phyloP scores from a whole-genome alignment of 2,113 vertebrate genomes.

The Haplotaxodon microlepis region DNA sequence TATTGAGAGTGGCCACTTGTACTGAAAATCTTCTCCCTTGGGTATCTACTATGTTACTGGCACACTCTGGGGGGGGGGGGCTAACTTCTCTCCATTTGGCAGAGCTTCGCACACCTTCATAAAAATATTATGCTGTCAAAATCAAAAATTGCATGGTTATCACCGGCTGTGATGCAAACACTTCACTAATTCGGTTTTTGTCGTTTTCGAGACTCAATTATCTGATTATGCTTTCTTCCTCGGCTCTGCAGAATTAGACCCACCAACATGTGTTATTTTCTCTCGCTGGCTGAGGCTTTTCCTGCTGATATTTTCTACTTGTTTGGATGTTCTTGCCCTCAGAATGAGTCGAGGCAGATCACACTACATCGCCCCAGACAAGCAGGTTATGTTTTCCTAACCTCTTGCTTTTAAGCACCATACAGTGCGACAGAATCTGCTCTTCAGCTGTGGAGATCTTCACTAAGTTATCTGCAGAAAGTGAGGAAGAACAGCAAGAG shows the following conservation, averaged over 20 bases:
- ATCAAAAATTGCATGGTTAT: conserved; percentile 32
- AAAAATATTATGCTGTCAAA: conserved; percentile 33
- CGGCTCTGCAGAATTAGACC: background rate
- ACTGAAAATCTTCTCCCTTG: background rate
- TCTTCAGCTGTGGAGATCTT: background rate
- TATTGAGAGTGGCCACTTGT: background rate
- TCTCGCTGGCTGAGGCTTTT: background rate
- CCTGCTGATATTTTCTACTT: conserved; percentile 19
- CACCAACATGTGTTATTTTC: conserved; percentile 25
- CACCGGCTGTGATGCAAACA: conserved; percentile 6
- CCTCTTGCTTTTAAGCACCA: conserved; percentile 26
- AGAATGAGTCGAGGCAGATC: conserved; percentile 31
- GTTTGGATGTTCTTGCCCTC: conserved; percentile 33
- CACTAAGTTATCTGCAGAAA: background rate
- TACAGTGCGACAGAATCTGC: conserved; percentile 17
- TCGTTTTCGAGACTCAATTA: conserved; percentile 31
- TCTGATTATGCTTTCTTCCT: conserved; percentile 27
- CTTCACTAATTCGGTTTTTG: background rate
- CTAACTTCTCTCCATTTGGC: background rate
- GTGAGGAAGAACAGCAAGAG: background rate
- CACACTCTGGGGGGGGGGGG: background rate
- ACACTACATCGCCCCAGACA: conserved; percentile 19
- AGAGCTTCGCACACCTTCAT: background rate
- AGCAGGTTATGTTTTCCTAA: conserved; percentile 41
- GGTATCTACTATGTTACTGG: conserved; percentile 8